Conservation (phyloP, 2,888 invertebrate genomes). For the Amiota communis region DNA sequence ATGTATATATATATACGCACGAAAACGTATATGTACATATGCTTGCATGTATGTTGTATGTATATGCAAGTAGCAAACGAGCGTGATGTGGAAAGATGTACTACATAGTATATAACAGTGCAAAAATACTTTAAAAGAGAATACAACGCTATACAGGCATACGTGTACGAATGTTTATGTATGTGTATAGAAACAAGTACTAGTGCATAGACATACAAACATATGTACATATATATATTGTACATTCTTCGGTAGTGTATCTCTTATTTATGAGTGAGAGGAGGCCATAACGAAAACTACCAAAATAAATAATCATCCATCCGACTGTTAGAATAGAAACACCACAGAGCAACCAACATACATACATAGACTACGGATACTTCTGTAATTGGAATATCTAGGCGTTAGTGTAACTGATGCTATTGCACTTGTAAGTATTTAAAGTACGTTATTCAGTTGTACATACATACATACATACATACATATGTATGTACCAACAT, state of each 20-base stretch:
- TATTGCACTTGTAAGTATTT: neutral
- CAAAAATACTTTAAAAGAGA: neutral
- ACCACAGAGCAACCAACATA: neutral
- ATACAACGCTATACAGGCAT: neutral
- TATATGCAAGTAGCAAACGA: neutral
- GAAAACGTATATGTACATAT: neutral
- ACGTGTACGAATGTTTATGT: conserved; percentile 8
- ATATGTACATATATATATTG: conserved; percentile 15
- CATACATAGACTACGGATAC: neutral
- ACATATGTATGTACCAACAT: neutral
- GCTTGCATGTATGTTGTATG: neutral
- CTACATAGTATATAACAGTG: neutral
- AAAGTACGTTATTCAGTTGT: neutral
- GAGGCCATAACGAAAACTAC: neutral
- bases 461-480: conserved; percentile 1
- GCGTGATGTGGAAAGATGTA: neutral
- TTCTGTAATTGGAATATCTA: neutral
- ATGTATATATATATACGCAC: neutral
- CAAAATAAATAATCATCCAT: no score
- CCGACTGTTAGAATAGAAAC: neutral
- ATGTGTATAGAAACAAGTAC: conserved; percentile 2
- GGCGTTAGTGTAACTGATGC: neutral
- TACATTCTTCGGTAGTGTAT: neutral
- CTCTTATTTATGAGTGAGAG: neutral
- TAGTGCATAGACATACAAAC: neutral